Evolutionary conservation across 2,113 vertebrate genomes (phyloP), one percentile per base, ranked within the genome.

Genomic region (Nibea albiflora): DNA sequence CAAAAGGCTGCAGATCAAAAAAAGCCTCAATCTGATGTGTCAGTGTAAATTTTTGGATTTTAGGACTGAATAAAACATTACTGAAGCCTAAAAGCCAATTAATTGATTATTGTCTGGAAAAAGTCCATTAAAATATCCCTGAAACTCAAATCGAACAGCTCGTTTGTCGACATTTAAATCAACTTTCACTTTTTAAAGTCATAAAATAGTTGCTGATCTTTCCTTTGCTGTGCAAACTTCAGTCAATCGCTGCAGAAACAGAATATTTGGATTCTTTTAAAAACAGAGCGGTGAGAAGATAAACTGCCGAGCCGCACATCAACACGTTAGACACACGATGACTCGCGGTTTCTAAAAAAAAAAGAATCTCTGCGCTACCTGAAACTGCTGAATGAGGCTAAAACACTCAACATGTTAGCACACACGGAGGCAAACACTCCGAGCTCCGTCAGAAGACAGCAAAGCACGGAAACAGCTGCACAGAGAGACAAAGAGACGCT

Each of bases 401-500:
- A 62, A 79, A 69, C 14, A 14, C 50, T 26, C 58, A 49, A 53
- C 42, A 70, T 3, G 28, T 58, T 12, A 56, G 5, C 28, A 28
- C 57, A 49, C 20, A 24, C 5, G 24, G n/a, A n/a, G 54, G 56
- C 26, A 50, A 54, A 53, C n/a, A 67, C 31, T 15, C 26, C 24
- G 3, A 69, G 35, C 61, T 63, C 1, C 24, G 2, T 12, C 17
- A 42, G 19, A 69, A 49, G 49, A 49, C 26, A 24, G 46, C 20
- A 15, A n/a, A 68, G 24, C 4, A 31, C 62, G 39, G 44, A 77
- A 63, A 67, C 62, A 63, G 26, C 42, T 52, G 19, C 42, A 57
- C 61, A 56, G 22, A 12, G 63, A 85, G 83, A 91, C 85, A 88
- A 86, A 88, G 84, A 79, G 47, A 50, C 11, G 71, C 66, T 77